phyloP scores from a whole-genome alignment of 2,797 vertebrate species.

The Centropyge bicolor region DNA sequence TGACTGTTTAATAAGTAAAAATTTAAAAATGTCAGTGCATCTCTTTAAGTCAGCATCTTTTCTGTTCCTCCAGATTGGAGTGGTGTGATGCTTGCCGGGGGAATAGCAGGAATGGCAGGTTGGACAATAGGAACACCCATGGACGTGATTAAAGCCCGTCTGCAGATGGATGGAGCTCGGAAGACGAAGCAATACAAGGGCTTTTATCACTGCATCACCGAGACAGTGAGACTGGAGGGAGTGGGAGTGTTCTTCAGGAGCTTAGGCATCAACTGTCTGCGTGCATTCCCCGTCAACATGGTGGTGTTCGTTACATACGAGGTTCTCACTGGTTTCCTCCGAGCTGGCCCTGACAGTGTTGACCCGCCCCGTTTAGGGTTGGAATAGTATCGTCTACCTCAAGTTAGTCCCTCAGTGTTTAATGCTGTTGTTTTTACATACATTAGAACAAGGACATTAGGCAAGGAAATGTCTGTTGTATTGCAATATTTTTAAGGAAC shows the following conservation, averaged over 20 bases:
- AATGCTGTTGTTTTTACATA: slow-evolving; percentile 3
- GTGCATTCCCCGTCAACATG: slow-evolving; percentile 94
- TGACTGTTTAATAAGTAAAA: not conserved
- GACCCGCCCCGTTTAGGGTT: slow-evolving; percentile 45
- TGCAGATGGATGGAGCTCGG: slow-evolving; percentile 88
- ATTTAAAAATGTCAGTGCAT: not conserved
- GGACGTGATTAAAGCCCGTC: slow-evolving; percentile 94
- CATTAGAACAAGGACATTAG: not conserved
- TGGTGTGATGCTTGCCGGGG: slow-evolving; percentile 90
- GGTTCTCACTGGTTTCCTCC: slow-evolving; percentile 81
- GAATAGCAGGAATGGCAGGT: slow-evolving; percentile 88
- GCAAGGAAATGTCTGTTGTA: not conserved
- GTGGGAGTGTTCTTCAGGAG: slow-evolving; percentile 90
- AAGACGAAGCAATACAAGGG: slow-evolving; percentile 87
- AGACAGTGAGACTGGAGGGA: slow-evolving; percentile 88
- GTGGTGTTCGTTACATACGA: slow-evolving; percentile 92
- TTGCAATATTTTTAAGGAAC: slow-evolving; percentile 3
- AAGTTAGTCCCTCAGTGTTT: not conserved
- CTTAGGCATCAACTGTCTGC: slow-evolving; percentile 90
- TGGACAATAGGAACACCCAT: slow-evolving; percentile 93
- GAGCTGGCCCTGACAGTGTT: not conserved
- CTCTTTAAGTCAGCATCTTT: not conserved
- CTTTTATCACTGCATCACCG: slow-evolving; percentile 87
- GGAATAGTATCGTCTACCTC: slow-evolving; percentile 40
- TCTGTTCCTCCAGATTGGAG: slow-evolving; percentile 82